Percentiles rank a stretch among this genome's conserved stretches.
phyloP scores from a whole-genome alignment of 2,797 vertebrate genomes.

The Leontopithecus rosalia region DNA sequence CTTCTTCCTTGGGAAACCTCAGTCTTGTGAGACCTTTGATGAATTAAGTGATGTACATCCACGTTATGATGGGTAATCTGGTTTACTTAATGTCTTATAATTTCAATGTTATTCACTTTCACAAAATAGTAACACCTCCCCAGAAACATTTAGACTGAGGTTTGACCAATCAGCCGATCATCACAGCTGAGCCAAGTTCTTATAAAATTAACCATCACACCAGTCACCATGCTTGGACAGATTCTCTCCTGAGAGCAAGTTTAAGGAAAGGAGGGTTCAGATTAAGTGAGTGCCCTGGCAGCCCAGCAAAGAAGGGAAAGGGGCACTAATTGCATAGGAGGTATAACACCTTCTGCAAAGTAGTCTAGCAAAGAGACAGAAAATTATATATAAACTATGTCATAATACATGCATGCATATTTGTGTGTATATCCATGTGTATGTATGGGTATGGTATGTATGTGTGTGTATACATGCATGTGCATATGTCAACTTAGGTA shows the following conservation, averaged over 20 bases:
- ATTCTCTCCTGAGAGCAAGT: neutral
- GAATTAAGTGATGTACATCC: neutral
- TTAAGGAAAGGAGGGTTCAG: neutral
- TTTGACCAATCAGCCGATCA: no score
- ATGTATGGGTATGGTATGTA: neutral
- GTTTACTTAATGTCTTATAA: neutral
- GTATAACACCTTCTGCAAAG: neutral
- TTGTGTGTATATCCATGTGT: neutral
- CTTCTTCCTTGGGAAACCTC: neutral
- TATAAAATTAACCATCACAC: neutral
- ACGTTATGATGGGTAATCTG: rapidly evolving
- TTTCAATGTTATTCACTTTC: no score
- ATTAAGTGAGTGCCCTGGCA: rapidly evolving
- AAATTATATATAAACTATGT: neutral
- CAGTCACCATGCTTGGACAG: neutral
- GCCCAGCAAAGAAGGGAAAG: neutral
- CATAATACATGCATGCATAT: neutral
- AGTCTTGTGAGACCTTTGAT: neutral
- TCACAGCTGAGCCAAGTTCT: neutral
- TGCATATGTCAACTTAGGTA: neutral
- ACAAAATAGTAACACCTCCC: neutral
- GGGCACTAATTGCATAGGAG: neutral
- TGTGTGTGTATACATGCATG: neutral
- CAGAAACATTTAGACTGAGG: neutral
- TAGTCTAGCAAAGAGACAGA: neutral